Conservation (phyloP, 2,113 vertebrate genomes). For the Syngnathus scovelli region DNA sequence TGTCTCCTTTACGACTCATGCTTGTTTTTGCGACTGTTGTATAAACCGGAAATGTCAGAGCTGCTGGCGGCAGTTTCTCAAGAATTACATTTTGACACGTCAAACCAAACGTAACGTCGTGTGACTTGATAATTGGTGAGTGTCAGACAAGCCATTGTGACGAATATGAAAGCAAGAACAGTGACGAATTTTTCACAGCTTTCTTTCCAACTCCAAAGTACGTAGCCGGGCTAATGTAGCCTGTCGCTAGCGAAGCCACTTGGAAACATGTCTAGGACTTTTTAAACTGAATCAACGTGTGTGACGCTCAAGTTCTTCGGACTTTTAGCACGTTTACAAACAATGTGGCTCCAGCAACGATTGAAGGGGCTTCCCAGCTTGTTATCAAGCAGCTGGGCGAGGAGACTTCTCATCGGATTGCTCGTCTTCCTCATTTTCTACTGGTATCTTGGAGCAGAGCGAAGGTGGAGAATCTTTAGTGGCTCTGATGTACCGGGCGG, state of each 20-base stretch:
- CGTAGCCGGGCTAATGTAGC: slow-evolving; percentile 28
- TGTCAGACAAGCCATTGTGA: background rate
- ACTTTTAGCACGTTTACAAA: background rate
- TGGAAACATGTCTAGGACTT: slow-evolving; percentile 4
- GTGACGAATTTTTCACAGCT: background rate
- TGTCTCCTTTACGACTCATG: background rate
- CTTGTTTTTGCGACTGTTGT: slow-evolving; percentile 25
- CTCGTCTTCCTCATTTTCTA: slow-evolving; percentile 79
- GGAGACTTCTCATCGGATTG: slow-evolving; percentile 77
- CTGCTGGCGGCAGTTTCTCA: background rate
- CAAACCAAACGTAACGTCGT: background rate
- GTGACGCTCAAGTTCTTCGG: background rate
- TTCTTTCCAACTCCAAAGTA: background rate
- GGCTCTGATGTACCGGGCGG: slow-evolving; percentile 64
- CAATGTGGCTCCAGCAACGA: slow-evolving; percentile 88
- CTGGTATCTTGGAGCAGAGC: slow-evolving; percentile 80
- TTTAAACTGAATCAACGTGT: background rate
- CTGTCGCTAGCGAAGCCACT: background rate
- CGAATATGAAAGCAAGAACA: slow-evolving; percentile 17
- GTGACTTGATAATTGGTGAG: background rate
- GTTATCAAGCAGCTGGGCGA: slow-evolving; percentile 90
- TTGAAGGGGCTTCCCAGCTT: slow-evolving; percentile 90
- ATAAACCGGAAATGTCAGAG: slow-evolving; percentile 24
- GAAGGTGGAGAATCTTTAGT: slow-evolving; percentile 64
- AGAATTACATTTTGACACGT: background rate